A percentile compares a stretch with the other conserved stretches of the same genome.
These are phyloP conservation scores for Syritta pipiens DNA, from an alignment of 2,888 invertebrate species.

Conservation along the genomic window DNA sequence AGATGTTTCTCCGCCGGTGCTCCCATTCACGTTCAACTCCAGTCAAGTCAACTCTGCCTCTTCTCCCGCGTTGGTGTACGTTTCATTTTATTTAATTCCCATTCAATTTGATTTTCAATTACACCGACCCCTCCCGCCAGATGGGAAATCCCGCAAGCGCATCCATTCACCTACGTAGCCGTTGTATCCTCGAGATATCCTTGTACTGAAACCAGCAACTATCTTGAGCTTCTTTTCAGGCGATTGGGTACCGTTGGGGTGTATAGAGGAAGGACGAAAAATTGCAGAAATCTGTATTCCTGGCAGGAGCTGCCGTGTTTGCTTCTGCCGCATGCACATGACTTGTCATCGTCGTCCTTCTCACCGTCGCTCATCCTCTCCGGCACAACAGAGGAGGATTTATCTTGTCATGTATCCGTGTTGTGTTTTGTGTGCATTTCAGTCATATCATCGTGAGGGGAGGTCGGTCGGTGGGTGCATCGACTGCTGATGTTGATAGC, in stretches of 20 bases:
- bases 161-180: slow-evolving; percentile 23
- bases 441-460: slow-evolving; percentile 5
- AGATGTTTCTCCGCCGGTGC: slow-evolving; percentile 24
- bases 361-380: background rate
- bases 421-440: slow-evolving; percentile 3
- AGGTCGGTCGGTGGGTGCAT: slow-evolving; percentile 20
- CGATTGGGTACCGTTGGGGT: slow-evolving; percentile 27
- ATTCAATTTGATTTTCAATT: slow-evolving; percentile 73
- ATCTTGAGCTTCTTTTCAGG: slow-evolving; percentile 23
- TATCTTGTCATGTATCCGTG: slow-evolving; percentile 39
- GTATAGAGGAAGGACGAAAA: slow-evolving; percentile 9
- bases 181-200: slow-evolving; percentile 10
- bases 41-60: background rate
- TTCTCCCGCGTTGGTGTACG: slow-evolving; percentile 19
- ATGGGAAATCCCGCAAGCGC: slow-evolving; percentile 33
- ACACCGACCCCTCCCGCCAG: slow-evolving; percentile 71
- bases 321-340: slow-evolving; percentile 30
- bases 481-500: slow-evolving; percentile 9
- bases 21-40: slow-evolving; percentile 25
- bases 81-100: slow-evolving; percentile 73
- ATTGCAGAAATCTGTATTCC: slow-evolving; percentile 51
- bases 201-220: slow-evolving; percentile 9
- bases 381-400: slow-evolving; percentile 9
- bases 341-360: slow-evolving; percentile 39
- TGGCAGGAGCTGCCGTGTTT: slow-evolving; percentile 10